Base-by-base conservation (phyloP, 2,113 vertebrate genomes). In the Brienomyrus brachyistius region DNA sequence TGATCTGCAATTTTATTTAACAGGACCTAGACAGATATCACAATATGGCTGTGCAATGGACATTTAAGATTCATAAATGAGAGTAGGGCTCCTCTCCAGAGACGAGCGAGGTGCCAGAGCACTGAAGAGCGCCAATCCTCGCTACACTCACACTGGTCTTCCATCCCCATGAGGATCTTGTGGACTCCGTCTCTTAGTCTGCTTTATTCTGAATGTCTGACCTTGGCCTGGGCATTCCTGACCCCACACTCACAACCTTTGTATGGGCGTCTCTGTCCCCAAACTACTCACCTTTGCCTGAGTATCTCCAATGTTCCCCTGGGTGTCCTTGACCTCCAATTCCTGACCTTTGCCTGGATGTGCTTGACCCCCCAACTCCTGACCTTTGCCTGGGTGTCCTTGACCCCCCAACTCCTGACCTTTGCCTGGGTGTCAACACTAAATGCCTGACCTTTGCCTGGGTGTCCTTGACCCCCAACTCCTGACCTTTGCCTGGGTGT, bases 321-420 rank as follows among this genome's bases (percentile, higher is more conserved):
- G 59, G 59, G 59, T 23, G 1, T n/a, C 23, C 7, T 23, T 15
- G n/a, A 66, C 59, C 8, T 2, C 3, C 11, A 66, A 66, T 1
- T 27, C 0, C 23, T 2, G 0, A n/a, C 8, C 23, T 27, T 66
- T n/a, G 23, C 1, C 2, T 27, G 59, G n/a, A 0, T 0, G 3
- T 66, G 23, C 54, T 23, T 3, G 0, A 54, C 17, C 52, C 52
- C 52, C 17, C 19, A 54, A 54, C 52, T 19, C 4, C 15, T 5
- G 3, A 54, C 52, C 52, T 54, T 54, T 15, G 2, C 15, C 3
- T n/a, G 59, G 10, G 59, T 23, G n/a, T 66, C 3, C 59, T 56
- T n/a, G 23, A 3, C 23, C 59, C 59, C 59, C 23, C n/a, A 59
- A 23, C 5, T 59, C 23, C 21, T n/a, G 59, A 62, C 59, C 59